These are phyloP conservation scores for Drosophila subpulchrella DNA, from an alignment of 1,140 invertebrate species.

Conservation along the genomic window DNA sequence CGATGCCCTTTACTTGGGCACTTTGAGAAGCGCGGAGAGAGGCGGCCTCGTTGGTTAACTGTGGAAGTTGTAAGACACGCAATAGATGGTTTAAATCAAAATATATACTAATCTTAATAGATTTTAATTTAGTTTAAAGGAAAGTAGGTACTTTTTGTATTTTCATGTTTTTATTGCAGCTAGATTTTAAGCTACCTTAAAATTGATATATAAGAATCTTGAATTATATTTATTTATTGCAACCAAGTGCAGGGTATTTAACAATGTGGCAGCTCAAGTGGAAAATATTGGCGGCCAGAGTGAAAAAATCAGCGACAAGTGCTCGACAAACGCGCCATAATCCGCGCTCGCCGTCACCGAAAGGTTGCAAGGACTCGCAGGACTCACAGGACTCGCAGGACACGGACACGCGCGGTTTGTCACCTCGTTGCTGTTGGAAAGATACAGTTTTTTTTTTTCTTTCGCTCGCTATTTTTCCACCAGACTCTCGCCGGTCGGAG, in stretches of 20 bases:
- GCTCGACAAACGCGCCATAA: conserved; percentile 69
- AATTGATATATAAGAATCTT: too few species aligned
- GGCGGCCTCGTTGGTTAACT: neutral
- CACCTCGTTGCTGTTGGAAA: conserved; percentile 58
- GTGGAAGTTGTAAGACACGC: neutral
- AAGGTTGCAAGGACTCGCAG: conserved; percentile 5
- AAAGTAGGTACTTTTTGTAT: too few species aligned
- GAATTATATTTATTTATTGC: neutral
- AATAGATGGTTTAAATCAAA: too few species aligned
- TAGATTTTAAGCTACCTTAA: too few species aligned
- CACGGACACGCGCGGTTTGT: conserved; percentile 71
- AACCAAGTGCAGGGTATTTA: conserved; percentile 11
- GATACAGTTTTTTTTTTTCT: conserved; percentile 8
- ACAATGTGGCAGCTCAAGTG: neutral
- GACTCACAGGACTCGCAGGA: conserved; percentile 14
- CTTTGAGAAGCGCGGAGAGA: conserved; percentile 7
- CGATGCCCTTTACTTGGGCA: conserved; percentile 1
- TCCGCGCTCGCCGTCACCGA: conserved; percentile 68
- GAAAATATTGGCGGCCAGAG: conserved; percentile 6
- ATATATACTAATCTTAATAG: too few species aligned
- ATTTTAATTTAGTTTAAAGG: too few species aligned
- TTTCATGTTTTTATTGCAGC: too few species aligned
- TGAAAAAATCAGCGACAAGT: conserved; percentile 48
- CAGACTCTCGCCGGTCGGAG: conserved; percentile 5
- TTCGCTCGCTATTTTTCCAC: conserved; percentile 22